Percentiles rank a stretch among this genome's conserved stretches.
phyloP scores from a whole-genome alignment of 37 sponge, comb jelly and placozoan genomes.

The Hexactinellida sp. region DNA sequence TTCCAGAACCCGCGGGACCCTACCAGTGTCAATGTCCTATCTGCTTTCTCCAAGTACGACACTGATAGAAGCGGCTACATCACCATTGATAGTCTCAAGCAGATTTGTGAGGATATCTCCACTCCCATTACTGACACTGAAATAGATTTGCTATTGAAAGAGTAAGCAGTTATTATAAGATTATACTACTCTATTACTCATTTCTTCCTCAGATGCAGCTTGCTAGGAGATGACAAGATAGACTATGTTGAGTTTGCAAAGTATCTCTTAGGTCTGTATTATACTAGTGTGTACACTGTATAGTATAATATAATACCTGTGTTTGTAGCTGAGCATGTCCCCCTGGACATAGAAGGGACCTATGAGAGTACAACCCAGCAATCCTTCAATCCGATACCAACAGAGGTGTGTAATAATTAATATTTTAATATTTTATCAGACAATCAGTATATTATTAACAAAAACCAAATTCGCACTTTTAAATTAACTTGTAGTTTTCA shows the following conservation, averaged over 20 bases:
- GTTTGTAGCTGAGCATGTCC: constrained; percentile 5
- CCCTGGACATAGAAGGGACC: not conserved
- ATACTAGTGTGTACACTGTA: not conserved
- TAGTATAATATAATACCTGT: not conserved
- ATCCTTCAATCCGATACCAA: not conserved
- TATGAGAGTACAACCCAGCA: not conserved
- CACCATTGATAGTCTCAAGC: constrained; percentile 21
- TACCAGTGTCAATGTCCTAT: constrained; percentile 28
- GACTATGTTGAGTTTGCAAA: constrained; percentile 42
- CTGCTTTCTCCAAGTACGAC: constrained; percentile 48
- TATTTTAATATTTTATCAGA: too few relatives aligned
- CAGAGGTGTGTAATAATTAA: constrained; percentile 1
- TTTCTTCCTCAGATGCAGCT: constrained; percentile 30
- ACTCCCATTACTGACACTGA: constrained; percentile 29
- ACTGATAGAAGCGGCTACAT: constrained; percentile 36
- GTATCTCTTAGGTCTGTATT: constrained; percentile 27
- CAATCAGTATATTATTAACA: too few relatives aligned
- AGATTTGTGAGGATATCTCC: constrained; percentile 24
- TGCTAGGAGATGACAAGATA: constrained; percentile 27
- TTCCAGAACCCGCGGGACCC: constrained; percentile 51
- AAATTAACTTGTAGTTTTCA: too few relatives aligned
- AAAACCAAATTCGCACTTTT: too few relatives aligned
- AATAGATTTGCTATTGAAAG: constrained; percentile 24
- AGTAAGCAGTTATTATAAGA: constrained; percentile 23
- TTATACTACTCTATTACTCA: not conserved